These are phyloP conservation scores for Tinamus major DNA, from an alignment of 2,797 vertebrate species.

Conservation along the genomic window DNA sequence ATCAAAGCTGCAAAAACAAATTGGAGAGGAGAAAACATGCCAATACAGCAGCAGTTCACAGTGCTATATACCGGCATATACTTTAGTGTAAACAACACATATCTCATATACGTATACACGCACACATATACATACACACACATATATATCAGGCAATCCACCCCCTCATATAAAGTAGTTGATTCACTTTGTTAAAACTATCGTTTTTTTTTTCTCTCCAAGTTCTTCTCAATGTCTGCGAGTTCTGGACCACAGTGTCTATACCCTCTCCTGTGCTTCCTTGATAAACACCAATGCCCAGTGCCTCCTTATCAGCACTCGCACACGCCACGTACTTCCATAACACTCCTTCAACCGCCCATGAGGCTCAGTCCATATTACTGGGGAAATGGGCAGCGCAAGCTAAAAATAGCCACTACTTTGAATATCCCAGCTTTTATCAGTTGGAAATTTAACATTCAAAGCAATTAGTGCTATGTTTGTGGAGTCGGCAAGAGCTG, in stretches of 20 bases:
- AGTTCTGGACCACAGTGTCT: not conserved
- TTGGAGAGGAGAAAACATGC: not conserved
- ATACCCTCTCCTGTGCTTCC: not conserved
- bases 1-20: not conserved
- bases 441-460: not conserved
- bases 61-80: fast-evolving
- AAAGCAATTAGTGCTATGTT: not conserved
- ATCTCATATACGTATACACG: too few species aligned
- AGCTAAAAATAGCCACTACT: not conserved
- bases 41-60: not conserved
- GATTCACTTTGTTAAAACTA: not conserved
- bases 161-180: not conserved
- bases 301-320: not conserved
- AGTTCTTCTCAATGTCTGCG: not conserved
- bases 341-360: fast-evolving
- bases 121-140: too few species aligned
- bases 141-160: fast-evolving
- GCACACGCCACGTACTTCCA: not conserved
- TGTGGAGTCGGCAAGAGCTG: not conserved
- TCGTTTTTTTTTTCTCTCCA: too few species aligned
- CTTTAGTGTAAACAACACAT: fast-evolving
- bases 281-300: not conserved
- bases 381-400: not conserved
- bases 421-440: not conserved
- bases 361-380: not conserved